Base-by-base conservation (phyloP, 2,113 vertebrate genomes). In the Bubo blakistoni region DNA sequence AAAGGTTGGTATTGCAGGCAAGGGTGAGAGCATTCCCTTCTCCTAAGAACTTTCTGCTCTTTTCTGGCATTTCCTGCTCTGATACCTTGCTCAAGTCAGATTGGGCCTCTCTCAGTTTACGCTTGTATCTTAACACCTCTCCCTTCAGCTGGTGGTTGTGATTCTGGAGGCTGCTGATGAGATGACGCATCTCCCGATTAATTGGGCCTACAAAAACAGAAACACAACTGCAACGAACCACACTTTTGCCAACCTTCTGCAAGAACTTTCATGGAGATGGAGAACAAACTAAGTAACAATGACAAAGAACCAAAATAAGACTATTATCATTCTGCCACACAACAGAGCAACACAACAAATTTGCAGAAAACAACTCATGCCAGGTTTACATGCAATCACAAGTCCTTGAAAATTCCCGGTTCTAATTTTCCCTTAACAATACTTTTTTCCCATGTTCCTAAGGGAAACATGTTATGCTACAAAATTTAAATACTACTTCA, bases 141-240 rank as follows among this genome's bases (percentile, higher is more conserved):
- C 99, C 99, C 90, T 99, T 99, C 97, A 99, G 98, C 97, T 99
- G 99, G 95, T 99, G 99, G 96, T 99, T 99, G 96, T 99, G 99
- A 40, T 98, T 99, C 97, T 99, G 99, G 77, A 99, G 98, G 16
- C 99, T 99, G 97, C 99, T 99, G 94, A 99, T 99, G 72, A 99
- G 98, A 81, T 99, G 99, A 57, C 99, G 98, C 99, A 99, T 99
- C 97, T 99, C 99, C 52, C 99, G 98, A 96, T 99, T 99, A 77
- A 99, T 99, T 11, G 99, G 99, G 8, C 99, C 99, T 99, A 95
- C 7, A 94, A 86, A 95, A 29, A 57, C 49, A 96, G 61, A 88
- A 97, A 82, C 7, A 63, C 10, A 47, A 16, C 20, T 59, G 38
- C 38, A 57, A 88, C 16, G 73, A 81, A 70, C 2, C 54, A 82